These are phyloP conservation scores for Albula glossodonta DNA, from an alignment of 2,113 vertebrate genomes.

Conservation along the genomic window DNA sequence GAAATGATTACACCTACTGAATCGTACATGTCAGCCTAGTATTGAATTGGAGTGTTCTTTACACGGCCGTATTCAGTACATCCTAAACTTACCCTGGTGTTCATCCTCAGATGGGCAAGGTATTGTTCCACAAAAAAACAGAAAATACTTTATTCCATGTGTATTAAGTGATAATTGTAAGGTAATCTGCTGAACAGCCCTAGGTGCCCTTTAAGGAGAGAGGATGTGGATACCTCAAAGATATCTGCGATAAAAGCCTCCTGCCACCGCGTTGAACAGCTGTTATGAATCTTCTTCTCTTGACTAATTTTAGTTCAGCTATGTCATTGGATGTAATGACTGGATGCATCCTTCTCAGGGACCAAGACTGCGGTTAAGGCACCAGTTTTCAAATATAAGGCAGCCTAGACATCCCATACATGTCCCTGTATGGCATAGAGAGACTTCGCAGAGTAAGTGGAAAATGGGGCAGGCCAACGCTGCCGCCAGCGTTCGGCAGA, in stretches of 20 bases:
- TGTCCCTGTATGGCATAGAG: not conserved
- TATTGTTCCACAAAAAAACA: not conserved
- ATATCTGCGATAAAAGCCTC: constrained; percentile 1
- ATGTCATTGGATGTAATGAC: constrained; percentile 6
- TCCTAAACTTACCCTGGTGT: not conserved
- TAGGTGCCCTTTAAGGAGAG: constrained; percentile 8
- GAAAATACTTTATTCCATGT: not conserved
- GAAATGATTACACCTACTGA: not conserved
- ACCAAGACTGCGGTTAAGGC: constrained; percentile 4
- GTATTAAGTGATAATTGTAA: constrained; percentile 2
- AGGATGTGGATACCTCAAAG: constrained; percentile 6
- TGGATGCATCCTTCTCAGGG: not conserved
- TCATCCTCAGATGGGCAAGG: not conserved
- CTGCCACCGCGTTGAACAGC: not conserved
- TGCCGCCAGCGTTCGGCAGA: not conserved
- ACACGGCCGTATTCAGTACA: not conserved
- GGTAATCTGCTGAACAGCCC: not conserved
- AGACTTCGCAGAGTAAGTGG: not conserved
- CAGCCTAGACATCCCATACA: not conserved
- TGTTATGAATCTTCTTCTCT: constrained; percentile 11
- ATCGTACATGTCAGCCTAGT: not conserved
- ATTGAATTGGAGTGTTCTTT: not conserved
- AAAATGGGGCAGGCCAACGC: not conserved
- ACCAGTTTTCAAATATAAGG: not conserved
- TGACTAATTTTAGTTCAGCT: constrained; percentile 15